A percentile compares a stretch with the other conserved stretches of the same genome.
phyloP scores from a whole-genome alignment of 2,113 vertebrate genomes.

The Callipepla californica region DNA sequence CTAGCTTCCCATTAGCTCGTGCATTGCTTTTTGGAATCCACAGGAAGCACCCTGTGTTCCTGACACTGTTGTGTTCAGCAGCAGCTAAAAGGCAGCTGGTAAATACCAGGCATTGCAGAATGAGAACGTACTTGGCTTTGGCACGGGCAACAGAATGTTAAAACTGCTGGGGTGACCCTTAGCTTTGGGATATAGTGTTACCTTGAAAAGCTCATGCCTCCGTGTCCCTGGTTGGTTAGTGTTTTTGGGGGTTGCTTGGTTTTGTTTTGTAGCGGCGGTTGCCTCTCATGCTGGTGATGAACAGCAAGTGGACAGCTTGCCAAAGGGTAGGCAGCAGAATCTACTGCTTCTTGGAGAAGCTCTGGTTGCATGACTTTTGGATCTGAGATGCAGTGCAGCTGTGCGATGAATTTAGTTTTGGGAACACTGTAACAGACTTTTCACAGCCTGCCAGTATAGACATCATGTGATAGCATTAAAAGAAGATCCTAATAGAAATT shows the following conservation, averaged over 20 bases:
- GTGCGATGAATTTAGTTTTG: neutral
- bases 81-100: constrained; percentile 31
- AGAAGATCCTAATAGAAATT: neutral
- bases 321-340: neutral
- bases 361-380: neutral
- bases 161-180: constrained; percentile 1
- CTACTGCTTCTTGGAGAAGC: neutral
- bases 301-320: fast-evolving
- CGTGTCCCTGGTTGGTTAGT: neutral
- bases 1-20: neutral
- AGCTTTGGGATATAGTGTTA: neutral
- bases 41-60: constrained; percentile 55
- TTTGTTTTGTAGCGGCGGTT: neutral
- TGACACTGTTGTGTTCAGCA: neutral
- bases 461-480: neutral
- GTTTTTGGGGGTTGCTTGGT: neutral
- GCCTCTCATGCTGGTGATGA: neutral
- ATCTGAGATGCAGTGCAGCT: neutral
- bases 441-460: neutral
- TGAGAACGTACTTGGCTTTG: constrained; percentile 26
- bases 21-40: neutral
- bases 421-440: neutral
- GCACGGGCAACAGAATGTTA: neutral
- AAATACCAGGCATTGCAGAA: constrained; percentile 36
- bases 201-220: neutral